Percentiles rank a stretch among this genome's conserved stretches.
Evolutionary conservation across 2,888 invertebrate genomes (phyloP).

Genomic region (Anoplius nigerrimus): DNA sequence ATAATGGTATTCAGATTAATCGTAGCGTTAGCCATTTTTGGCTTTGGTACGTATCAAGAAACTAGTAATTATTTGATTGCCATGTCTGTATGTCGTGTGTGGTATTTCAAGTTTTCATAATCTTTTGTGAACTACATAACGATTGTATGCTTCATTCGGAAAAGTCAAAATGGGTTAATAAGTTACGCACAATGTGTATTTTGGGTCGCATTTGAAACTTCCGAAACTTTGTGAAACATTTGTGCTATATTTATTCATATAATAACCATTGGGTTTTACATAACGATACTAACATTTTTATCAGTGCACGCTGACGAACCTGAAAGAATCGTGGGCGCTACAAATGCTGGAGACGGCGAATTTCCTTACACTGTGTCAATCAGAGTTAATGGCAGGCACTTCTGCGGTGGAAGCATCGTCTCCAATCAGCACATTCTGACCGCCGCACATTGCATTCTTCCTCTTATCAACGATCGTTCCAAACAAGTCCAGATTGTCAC

Average conservation of each 20-base stretch:
- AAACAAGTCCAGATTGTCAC: conserved; percentile 9
- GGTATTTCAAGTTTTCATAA: no score
- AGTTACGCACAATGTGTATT: no score
- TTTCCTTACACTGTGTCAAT: conserved; percentile 46
- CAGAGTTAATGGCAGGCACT: conserved; percentile 12
- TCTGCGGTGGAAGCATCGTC: conserved; percentile 46
- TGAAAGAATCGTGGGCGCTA: conserved; percentile 31
- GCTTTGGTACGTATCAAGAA: no score
- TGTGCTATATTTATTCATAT: no score
- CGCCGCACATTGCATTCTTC: conserved; percentile 46
- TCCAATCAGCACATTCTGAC: conserved; percentile 34
- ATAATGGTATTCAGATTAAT: conserved; percentile 6
- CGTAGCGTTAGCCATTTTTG: neutral
- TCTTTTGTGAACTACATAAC: no score
- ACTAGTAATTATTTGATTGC: no score
- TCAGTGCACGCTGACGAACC: conserved; percentile 22
- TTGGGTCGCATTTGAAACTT: no score
- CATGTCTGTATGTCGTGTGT: no score
- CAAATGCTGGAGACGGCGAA: conserved; percentile 25
- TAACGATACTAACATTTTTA: neutral
- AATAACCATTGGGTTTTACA: no score
- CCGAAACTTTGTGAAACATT: no score
- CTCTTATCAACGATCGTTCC: neutral
- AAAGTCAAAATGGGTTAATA: no score
- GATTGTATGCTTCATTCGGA: no score